Conservation (phyloP, 2,797 vertebrate species). For the Telmatherina bonti region DNA sequence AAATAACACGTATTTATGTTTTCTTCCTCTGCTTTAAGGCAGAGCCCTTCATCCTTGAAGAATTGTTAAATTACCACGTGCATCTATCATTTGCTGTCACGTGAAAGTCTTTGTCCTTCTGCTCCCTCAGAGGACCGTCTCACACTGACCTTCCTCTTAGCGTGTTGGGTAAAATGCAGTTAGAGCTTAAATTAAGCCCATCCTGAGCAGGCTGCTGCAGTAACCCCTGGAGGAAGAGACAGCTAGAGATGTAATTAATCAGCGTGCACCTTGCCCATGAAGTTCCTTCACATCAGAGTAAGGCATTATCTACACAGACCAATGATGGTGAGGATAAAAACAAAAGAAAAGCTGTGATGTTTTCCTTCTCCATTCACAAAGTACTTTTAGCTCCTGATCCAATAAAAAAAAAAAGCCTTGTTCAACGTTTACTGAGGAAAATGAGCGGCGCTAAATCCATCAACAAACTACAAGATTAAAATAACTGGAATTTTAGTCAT, state of each 20-base stretch:
- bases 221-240: conserved; percentile 54
- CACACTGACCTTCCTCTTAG: conserved; percentile 70
- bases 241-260: conserved; percentile 79
- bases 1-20: conserved; percentile 59
- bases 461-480: conserved; percentile 67
- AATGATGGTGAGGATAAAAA: conserved; percentile 39
- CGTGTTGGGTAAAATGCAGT: conserved; percentile 68
- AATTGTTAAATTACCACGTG: conserved; percentile 48
- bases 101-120: conserved; percentile 38
- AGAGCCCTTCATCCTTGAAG: conserved; percentile 51
- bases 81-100: conserved; percentile 69
- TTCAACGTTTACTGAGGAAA: conserved; percentile 44
- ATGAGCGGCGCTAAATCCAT: no score
- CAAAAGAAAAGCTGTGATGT: conserved; percentile 28
- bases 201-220: conserved; percentile 62
- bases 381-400: conserved; percentile 34
- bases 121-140: conserved; percentile 37
- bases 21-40: conserved; percentile 51
- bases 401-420: conserved; percentile 47
- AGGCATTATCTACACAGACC: conserved; percentile 44
- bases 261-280: conserved; percentile 57
- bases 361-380: conserved; percentile 31
- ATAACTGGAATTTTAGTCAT: conserved; percentile 73
- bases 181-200: conserved; percentile 73
- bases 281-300: conserved; percentile 45